A percentile compares a stretch with the other conserved stretches of the same genome.
Evolutionary conservation across 1,140 invertebrate genomes (phyloP).

Genomic region (Polypedilum vanderplanki): DNA sequence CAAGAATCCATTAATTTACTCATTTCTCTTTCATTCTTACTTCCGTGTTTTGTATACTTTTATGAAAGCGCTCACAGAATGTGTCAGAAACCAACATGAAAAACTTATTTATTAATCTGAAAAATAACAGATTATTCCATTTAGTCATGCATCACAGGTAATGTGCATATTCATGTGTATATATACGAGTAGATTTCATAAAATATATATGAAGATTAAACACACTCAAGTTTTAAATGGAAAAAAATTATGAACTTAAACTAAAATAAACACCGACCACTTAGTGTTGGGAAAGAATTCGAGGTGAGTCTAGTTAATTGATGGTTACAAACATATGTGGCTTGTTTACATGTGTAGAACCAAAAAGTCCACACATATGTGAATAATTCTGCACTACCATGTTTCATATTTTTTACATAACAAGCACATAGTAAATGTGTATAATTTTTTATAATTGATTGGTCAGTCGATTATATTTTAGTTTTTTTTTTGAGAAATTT

Average conservation of each 20-base stretch:
- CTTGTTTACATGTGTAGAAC: background rate
- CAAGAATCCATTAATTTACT: slow-evolving; percentile 16
- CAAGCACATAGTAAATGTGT: no score
- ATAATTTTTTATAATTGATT: no score
- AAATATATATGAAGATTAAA: background rate
- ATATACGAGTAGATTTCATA: background rate
- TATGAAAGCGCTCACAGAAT: no score
- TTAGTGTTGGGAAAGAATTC: slow-evolving; percentile 6
- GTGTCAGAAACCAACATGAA: no score
- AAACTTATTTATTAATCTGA: no score
- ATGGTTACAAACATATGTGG: background rate
- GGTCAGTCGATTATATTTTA: no score
- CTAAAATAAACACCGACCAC: background rate
- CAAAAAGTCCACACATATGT: background rate
- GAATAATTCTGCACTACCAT: background rate
- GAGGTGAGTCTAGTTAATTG: background rate
- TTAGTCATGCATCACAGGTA: slow-evolving; percentile 8
- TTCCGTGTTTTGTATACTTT: no score
- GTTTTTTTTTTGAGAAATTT: no score
- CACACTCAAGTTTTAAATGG: background rate
- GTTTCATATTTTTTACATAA: background rate
- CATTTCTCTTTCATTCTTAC: no score
- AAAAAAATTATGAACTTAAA: background rate
- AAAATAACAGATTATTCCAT: background rate
- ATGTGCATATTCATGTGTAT: background rate